Evolutionary conservation across 2,113 vertebrate genomes (phyloP).

Genomic region (Microcebus ravelobensis): DNA sequence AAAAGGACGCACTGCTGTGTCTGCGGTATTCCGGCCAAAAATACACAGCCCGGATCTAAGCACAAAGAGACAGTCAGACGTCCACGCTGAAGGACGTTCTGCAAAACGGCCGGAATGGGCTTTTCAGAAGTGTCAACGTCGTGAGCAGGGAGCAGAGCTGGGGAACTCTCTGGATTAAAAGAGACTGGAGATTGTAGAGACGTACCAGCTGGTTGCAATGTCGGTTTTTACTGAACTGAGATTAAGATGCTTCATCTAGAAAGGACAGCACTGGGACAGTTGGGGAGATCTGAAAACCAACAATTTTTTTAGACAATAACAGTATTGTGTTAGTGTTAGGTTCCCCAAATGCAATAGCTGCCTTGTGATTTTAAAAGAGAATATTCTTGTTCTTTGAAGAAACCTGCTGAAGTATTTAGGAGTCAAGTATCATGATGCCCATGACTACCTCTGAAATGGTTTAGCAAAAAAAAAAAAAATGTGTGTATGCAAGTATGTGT

Average conservation of each 20-base stretch:
- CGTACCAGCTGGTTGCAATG: not conserved
- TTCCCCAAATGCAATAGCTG: not conserved
- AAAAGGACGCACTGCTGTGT: not conserved
- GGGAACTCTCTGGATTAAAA: not conserved
- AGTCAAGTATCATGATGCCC: not conserved
- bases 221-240: not conserved
- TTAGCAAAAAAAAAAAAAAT: not conserved
- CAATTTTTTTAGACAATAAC: not conserved
- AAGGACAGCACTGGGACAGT: not conserved
- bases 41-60: not conserved
- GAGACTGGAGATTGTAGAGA: too few species aligned
- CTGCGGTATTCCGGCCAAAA: not conserved
- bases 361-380: not conserved
- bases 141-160: not conserved
- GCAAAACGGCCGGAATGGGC: not conserved
- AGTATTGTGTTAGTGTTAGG: not conserved
- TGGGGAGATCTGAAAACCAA: not conserved
- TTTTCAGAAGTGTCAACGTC: not conserved
- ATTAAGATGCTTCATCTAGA: not conserved
- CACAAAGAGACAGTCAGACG: not conserved
- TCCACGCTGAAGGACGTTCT: fast-evolving
- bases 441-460: not conserved
- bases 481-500: not conserved
- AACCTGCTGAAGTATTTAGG: not conserved
- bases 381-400: not conserved